phyloP scores from a whole-genome alignment of 2,797 vertebrate genomes.

The Varecia variegata region DNA sequence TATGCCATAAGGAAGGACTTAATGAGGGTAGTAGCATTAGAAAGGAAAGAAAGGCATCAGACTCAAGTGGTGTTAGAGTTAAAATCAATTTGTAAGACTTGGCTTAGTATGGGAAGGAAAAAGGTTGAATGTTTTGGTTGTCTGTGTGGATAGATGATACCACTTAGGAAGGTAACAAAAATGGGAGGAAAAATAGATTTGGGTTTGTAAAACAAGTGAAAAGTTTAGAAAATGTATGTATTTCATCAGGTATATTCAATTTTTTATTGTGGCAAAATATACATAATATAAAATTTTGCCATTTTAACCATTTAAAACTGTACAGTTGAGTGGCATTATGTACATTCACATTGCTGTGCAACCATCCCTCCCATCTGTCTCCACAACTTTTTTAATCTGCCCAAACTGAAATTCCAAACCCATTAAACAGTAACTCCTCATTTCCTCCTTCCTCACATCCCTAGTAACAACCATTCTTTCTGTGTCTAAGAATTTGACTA shows the following conservation, averaged over 20 bases:
- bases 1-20: background rate
- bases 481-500: background rate
- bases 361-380: background rate
- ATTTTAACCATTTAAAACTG: background rate
- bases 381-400: background rate
- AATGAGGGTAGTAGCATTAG: background rate
- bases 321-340: background rate
- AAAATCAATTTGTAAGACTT: background rate
- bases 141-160: background rate
- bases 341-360: background rate
- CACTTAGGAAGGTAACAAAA: conserved; percentile 5
- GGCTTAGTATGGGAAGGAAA: background rate
- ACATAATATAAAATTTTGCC: background rate
- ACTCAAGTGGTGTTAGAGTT: background rate
- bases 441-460: background rate
- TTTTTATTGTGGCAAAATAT: background rate
- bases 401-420: background rate
- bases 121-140: background rate
- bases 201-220: background rate
- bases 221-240: background rate
- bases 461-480: background rate
- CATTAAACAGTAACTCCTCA: background rate
- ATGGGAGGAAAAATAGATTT: background rate
- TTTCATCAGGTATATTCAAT: background rate
- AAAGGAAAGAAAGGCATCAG: background rate